Evolutionary conservation across 2,888 invertebrate genomes (phyloP), one percentile per base, ranked within the genome.

Genomic region (Tachina lurida): DNA sequence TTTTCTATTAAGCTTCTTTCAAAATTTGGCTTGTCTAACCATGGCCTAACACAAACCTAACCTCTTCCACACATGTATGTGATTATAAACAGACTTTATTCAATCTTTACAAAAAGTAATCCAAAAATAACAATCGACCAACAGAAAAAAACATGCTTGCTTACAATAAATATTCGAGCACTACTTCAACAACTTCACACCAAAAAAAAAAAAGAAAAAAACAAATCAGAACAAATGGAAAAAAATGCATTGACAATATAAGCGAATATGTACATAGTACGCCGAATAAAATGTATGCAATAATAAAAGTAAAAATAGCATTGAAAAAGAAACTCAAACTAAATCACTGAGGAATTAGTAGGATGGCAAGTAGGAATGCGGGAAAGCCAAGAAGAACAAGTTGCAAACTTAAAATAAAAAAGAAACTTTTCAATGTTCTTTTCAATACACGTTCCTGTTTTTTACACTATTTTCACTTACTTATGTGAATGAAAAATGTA

Each of bases 391-490:
- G 45, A 22, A 80, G 71, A 65, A 67, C 60, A 73, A 62, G 63
- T 63, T 62, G 43, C 49, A 68, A 8, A 45, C 45, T 45, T 39
- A 73, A 67, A 45, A 54, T 31, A 47, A 71, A 62, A 63, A 41
- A 70, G 60, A 77, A 77, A 49, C 31, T 80, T 75, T 75, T 81
- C 71, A 73, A 79, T 79, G 65, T 68, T 60, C 79, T 79, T 83
- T 75, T 83, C 77, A 83, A 79, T 83, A 62, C 47, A 73, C 75
- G 74, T 83, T 76, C 65, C 49, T 79, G 70, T 82, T 78, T 82
- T 78, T 82, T 71, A 75, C 82, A 83, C 56, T 67, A 79, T 78
- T 78, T 74, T 82, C 22, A 82, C 47, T 78, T 65, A 74, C 77
- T 58, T 67, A 60, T 12, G 39, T 63, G 41, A 15, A 63, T n/a